A percentile compares a stretch with the other conserved stretches of the same genome.
phyloP scores from a whole-genome alignment of 2,888 invertebrate species.

The Autographa pulchrina region DNA sequence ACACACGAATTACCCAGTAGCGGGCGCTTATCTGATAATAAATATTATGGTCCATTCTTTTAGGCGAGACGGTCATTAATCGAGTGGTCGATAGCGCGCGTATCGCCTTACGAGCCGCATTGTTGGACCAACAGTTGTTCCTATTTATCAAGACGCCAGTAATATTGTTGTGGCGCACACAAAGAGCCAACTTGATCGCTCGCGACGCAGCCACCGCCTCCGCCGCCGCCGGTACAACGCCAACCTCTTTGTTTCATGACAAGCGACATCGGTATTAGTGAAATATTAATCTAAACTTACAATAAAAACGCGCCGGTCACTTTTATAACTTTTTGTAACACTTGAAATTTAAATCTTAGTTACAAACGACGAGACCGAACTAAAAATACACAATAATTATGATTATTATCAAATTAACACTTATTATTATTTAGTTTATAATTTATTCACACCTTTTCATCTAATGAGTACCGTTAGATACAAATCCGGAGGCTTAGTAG shows the following conservation, averaged over 20 bases:
- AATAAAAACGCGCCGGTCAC: slow-evolving; percentile 36
- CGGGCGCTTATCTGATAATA: slow-evolving; percentile 88
- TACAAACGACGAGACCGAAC: slow-evolving; percentile 3
- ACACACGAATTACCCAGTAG: slow-evolving; percentile 88
- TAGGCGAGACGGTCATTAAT: slow-evolving; percentile 88
- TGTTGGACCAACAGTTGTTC: slow-evolving; percentile 86
- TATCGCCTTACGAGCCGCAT: slow-evolving; percentile 87
- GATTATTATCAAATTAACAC: slow-evolving; percentile 36
- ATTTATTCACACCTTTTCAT: slow-evolving; percentile 70
- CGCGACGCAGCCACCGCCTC: slow-evolving; percentile 62
- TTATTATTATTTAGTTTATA: slow-evolving; percentile 48
- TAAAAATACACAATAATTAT: slow-evolving; percentile 18
- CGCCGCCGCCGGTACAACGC: slow-evolving; percentile 63
- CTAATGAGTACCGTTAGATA: slow-evolving; percentile 71
- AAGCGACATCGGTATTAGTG: slow-evolving; percentile 80
- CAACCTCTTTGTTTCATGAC: slow-evolving; percentile 80
- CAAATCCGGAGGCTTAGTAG: slow-evolving; percentile 73
- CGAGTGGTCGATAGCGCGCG: slow-evolving; percentile 85
- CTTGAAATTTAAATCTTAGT: not conserved
- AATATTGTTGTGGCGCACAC: slow-evolving; percentile 84
- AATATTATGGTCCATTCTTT: slow-evolving; percentile 89
- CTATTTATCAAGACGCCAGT: slow-evolving; percentile 88
- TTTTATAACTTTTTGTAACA: slow-evolving; percentile 28
- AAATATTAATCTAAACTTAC: slow-evolving; percentile 75
- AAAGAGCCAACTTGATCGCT: slow-evolving; percentile 73